Evolutionary conservation across 2,888 invertebrate species (phyloP).

Genomic region (Thumatha senex): DNA sequence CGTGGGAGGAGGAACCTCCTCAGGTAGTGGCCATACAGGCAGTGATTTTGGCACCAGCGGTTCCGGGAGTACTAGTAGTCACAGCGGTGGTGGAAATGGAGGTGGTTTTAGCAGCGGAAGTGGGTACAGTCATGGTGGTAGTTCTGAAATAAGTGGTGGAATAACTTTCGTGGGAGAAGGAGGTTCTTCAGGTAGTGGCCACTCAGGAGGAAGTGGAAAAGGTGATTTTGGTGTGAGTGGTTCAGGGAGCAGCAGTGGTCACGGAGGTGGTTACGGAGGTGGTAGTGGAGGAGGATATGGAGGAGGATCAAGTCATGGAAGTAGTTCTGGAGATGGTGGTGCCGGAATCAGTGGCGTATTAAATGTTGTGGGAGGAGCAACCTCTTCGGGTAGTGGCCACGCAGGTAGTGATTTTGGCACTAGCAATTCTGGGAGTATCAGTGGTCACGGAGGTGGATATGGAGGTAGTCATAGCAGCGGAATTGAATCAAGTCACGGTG

Average conservation of each 20-base stretch:
- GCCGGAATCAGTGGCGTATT: not conserved
- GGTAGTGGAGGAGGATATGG: not conserved
- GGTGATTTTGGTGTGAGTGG: constrained; percentile 5
- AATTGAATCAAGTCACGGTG: not conserved
- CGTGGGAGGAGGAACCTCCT: not conserved
- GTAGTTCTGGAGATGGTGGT: not conserved
- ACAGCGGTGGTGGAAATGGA: not conserved
- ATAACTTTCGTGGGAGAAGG: too few species aligned
- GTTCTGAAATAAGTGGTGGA: too few species aligned
- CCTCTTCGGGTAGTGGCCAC: not conserved
- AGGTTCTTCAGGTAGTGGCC: not conserved
- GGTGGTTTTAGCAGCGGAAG: not conserved
- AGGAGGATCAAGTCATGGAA: not conserved
- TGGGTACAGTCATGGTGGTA: too few species aligned
- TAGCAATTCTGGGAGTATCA: not conserved
- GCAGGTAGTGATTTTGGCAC: not conserved
- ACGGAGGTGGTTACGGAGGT: not conserved
- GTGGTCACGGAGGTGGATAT: constrained; percentile 14
- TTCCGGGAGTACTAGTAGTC: too few species aligned
- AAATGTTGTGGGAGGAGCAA: not conserved
- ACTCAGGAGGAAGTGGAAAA: constrained; percentile 35
- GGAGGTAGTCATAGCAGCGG: too few species aligned
- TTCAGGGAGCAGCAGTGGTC: too few species aligned
- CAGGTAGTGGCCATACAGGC: not conserved
- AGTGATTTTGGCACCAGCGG: too few species aligned